Conservation (phyloP, 2,113 vertebrate species). For the Chionis minor region DNA sequence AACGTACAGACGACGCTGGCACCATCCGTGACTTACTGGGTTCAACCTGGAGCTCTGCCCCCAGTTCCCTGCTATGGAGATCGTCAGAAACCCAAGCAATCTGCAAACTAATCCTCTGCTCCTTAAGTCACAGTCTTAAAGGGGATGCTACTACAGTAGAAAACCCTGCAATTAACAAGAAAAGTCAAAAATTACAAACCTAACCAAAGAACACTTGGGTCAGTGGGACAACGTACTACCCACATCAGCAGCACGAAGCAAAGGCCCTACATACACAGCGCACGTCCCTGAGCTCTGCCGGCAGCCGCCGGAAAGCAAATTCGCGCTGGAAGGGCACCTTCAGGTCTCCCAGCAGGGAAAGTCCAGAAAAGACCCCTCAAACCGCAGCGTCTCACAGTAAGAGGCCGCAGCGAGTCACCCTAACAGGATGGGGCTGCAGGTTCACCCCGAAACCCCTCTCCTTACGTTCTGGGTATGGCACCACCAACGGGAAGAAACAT, state of each 20-base stretch:
- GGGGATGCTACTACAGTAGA: background rate
- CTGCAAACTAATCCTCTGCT: background rate
- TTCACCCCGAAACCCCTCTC: background rate
- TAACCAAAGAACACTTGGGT: background rate
- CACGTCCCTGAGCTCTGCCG: rapidly evolving
- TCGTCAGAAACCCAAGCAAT: background rate
- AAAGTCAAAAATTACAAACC: background rate
- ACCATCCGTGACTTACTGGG: background rate
- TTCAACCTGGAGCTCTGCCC: background rate
- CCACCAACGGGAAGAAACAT: background rate
- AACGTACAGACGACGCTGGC: background rate
- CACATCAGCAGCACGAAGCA: background rate
- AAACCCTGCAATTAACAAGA: background rate
- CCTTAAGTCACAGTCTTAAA: background rate
- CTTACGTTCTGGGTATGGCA: background rate
- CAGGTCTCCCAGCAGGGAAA: background rate
- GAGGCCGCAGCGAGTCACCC: background rate
- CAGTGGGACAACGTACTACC: background rate
- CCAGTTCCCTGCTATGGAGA: background rate
- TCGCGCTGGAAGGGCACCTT: background rate
- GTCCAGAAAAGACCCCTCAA: background rate
- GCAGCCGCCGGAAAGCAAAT: background rate
- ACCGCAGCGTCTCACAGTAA: rapidly evolving
- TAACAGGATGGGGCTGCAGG: background rate
- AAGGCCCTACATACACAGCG: background rate